Evolutionary conservation across 2,113 vertebrate species (phyloP), one percentile per base, ranked within the genome.

Genomic region (Neolamprologus sp.): DNA sequence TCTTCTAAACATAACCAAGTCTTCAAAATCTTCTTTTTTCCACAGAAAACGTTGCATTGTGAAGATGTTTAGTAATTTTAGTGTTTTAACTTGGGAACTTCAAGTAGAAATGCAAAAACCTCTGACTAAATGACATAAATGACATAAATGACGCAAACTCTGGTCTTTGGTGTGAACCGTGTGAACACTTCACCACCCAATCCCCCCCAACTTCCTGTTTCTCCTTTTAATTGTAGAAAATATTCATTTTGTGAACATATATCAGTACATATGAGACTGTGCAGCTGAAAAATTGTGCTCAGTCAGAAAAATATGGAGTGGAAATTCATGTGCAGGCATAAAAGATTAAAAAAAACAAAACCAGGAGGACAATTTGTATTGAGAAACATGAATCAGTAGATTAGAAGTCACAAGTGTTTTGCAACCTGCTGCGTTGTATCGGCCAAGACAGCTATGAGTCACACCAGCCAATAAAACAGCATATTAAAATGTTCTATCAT

Each of bases 301-400:
- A 49, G 16, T 19, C 42, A 31, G 16, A 51, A n/a, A 75, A 75
- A 12, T 19, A 47, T 7, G 23, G 4, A 19, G 23, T 0, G 3
- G 40, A 47, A 11, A 47, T 47, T 73, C 8, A 10, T 47, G 9
- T 73, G 68, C 40, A 7, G 4, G 40, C 6, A 47, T 17, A 28
- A 28, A 28, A 47, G 4, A 17, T n/a, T 0, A 0, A 0, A 11
- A 35, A 14, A 28, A 14, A 2, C 1, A 2, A 57, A 8, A 58
- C 0, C 16, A 35, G 21, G 12, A 9, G 37, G 13, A 28, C 42
- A 5, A 11, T 19, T 47, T 75, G 23, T 47, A 42, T 47, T 47
- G 23, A 75, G 71, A 75, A 47, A 19, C 23, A 47, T 1, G 40
- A 75, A 4, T 49, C 16, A n/a, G 26, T 49, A 78, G 26, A 78